Evolutionary conservation across 2,888 invertebrate species (phyloP).

Genomic region (Blastobasis lacticolella): DNA sequence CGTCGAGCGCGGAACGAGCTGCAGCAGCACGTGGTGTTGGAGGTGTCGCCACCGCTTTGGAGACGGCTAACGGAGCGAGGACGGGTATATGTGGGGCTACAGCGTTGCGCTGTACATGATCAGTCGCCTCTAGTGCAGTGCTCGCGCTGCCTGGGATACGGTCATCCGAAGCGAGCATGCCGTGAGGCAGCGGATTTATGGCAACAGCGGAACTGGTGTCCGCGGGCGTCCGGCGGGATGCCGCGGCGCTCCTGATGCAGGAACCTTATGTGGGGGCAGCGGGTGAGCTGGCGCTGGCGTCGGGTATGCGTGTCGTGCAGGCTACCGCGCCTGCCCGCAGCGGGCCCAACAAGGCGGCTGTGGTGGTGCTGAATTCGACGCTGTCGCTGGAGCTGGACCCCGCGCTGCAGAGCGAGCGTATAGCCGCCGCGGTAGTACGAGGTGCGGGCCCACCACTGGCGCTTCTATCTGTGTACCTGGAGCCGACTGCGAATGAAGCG

Average conservation of each 20-base stretch:
- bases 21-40: not conserved
- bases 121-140: conserved; percentile 1
- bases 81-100: not conserved
- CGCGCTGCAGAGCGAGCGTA: not conserved
- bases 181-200: not conserved
- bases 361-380: not conserved
- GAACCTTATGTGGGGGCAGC: not conserved
- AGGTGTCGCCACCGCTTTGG: not conserved
- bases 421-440: not conserved
- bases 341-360: not conserved
- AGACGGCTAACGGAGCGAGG: not conserved
- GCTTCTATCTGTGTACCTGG: not conserved
- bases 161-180: not conserved
- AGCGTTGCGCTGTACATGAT: not conserved
- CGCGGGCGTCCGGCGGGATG: not conserved
- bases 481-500: too few relatives aligned
- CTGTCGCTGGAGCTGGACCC: not conserved
- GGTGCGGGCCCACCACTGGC: not conserved
- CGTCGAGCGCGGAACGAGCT: not conserved
- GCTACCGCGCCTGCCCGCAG: not conserved
- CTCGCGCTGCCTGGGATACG: not conserved
- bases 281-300: not conserved
- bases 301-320: not conserved
- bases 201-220: not conserved
- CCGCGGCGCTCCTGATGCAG: not conserved